Evolutionary conservation across 2,113 vertebrate species (phyloP).

Genomic region (Gymnocephalus cernua): DNA sequence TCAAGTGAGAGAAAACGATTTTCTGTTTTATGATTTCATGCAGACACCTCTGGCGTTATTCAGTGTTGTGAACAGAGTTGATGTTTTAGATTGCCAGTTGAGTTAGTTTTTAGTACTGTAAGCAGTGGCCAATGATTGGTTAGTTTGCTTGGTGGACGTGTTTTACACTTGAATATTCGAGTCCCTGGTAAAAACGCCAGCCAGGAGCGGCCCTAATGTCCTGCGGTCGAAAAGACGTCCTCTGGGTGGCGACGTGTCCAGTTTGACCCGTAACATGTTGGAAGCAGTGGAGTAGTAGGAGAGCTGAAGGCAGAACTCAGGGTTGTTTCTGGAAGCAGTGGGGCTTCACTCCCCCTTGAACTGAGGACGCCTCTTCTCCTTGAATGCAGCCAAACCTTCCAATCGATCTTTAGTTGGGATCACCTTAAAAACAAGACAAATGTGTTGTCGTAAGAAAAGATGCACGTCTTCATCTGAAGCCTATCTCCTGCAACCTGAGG

Average conservation of each 20-base stretch:
- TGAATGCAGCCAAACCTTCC: conserved; percentile 96
- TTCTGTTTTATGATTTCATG: conserved; percentile 22
- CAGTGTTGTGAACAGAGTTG: not conserved
- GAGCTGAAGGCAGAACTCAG: conserved; percentile 52
- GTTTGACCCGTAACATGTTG: conserved; percentile 40
- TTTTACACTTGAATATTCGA: not conserved
- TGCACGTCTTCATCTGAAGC: not conserved
- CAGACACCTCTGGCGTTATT: conserved; percentile 26
- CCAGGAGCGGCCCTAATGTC: not conserved
- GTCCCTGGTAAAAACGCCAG: conserved; percentile 10
- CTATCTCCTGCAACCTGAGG: not conserved
- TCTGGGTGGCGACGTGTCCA: conserved; percentile 12
- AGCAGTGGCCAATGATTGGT: conserved; percentile 1
- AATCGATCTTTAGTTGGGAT: conserved; percentile 97
- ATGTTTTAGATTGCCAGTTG: conserved; percentile 4
- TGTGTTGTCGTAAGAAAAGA: not conserved
- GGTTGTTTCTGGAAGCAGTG: not conserved
- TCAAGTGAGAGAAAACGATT: not conserved
- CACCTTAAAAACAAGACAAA: conserved; percentile 85
- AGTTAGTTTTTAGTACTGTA: not conserved
- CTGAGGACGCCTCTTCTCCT: conserved; percentile 93
- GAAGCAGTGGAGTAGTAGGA: conserved; percentile 57
- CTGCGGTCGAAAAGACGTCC: not conserved
- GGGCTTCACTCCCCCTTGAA: conserved; percentile 92
- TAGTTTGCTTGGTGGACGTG: conserved; percentile 15